Evolutionary conservation across 2,888 invertebrate genomes (phyloP).

Genomic region (Acanthosoma haemorrhoidale): DNA sequence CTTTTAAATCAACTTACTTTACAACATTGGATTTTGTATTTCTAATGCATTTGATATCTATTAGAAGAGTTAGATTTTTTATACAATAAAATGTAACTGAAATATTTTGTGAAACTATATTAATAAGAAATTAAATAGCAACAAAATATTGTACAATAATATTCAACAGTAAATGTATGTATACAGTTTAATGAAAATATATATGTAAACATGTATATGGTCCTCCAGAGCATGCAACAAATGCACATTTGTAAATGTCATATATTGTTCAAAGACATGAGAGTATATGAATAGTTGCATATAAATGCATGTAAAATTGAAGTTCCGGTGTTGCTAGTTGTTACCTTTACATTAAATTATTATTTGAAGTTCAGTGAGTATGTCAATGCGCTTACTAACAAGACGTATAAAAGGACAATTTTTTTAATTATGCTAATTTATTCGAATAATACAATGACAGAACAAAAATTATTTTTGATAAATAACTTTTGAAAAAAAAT

Average conservation of each 20-base stretch:
- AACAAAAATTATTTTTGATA: constrained; percentile 2
- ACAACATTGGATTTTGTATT: constrained; percentile 36
- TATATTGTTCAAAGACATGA: constrained; percentile 7
- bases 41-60: constrained; percentile 39
- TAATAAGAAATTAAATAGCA: constrained; percentile 27
- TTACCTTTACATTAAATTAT: neutral
- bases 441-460: neutral
- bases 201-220: constrained; percentile 1
- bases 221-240: neutral
- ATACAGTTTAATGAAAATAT: constrained; percentile 14
- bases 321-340: neutral
- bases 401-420: neutral
- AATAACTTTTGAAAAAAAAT: neutral
- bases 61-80: constrained; percentile 38
- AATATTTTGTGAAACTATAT: constrained; percentile 33
- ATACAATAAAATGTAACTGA: constrained; percentile 33
- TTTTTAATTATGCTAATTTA: neutral
- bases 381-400: constrained; percentile 7
- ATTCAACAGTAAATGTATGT: constrained; percentile 24
- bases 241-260: neutral
- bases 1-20: constrained; percentile 36
- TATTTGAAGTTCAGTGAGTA: neutral
- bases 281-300: too few relatives aligned
- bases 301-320: neutral
- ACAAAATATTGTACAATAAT: constrained; percentile 33